These are phyloP conservation scores for Cheilosia soror DNA, from an alignment of 2,888 invertebrate genomes.

Conservation along the genomic window DNA sequence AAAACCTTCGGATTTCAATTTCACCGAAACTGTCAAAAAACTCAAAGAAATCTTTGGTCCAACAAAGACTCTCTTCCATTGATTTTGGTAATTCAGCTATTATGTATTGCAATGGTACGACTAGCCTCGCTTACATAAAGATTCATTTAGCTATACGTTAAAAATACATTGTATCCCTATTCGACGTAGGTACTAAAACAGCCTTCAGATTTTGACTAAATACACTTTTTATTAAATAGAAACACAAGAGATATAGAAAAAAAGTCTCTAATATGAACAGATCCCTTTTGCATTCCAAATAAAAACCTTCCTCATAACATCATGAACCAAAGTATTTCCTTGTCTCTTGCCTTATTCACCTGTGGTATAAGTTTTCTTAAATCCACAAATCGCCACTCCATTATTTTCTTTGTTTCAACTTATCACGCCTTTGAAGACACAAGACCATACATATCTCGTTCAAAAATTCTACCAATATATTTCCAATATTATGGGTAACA, in stretches of 20 bases:
- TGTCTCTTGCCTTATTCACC: constrained; percentile 8
- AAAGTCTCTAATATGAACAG: no score
- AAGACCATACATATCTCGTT: constrained; percentile 43
- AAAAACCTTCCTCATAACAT: background rate
- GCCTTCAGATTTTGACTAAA: background rate
- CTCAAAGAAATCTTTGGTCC: no score
- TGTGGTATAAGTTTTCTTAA: background rate
- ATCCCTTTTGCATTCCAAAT: background rate
- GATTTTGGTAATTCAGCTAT: no score
- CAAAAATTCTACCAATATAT: constrained; percentile 55
- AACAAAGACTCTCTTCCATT: no score
- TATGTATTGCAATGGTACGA: no score
- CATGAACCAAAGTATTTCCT: background rate
- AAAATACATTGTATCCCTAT: no score
- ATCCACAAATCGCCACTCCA: background rate
- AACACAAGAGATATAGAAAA: background rate
- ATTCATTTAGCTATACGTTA: no score
- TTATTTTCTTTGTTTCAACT: constrained; percentile 25
- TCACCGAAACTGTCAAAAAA: no score
- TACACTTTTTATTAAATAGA: background rate
- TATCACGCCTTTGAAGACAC: constrained; percentile 34
- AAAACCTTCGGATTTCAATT: no score
- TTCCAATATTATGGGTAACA: constrained; percentile 58
- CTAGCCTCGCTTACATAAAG: no score
- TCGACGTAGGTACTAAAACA: no score